phyloP scores from a whole-genome alignment of 2,888 invertebrate species.

The Phengaris alcon region DNA sequence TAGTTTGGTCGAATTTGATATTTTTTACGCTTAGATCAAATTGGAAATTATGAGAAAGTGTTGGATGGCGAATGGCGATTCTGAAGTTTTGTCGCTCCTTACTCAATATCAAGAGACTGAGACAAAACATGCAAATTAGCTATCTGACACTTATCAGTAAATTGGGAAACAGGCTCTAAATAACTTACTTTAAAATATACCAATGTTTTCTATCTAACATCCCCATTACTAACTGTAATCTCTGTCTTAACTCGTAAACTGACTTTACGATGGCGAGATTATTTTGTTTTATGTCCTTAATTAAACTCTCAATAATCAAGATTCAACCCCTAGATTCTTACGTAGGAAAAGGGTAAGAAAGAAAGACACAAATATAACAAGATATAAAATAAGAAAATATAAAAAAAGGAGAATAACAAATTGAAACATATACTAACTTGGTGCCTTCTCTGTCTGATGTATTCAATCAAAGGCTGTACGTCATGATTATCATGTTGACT shows the following conservation, averaged over 20 bases:
- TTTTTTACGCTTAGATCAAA: no score
- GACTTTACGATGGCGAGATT: neutral
- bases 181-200: neutral
- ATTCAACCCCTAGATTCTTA: no score
- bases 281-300: neutral
- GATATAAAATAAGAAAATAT: no score
- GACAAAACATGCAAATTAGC: no score
- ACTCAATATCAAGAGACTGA: no score
- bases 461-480: constrained; percentile 1
- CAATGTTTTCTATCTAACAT: neutral
- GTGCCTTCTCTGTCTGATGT: neutral
- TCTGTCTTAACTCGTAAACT: neutral
- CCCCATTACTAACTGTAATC: neutral
- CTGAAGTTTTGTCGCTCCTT: no score
- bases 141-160: neutral
- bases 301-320: neutral
- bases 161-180: neutral
- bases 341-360: no score
- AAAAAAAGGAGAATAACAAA: no score
- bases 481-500: neutral
- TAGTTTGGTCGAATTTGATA: no score
- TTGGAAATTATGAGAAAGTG: no score
- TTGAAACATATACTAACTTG: neutral
- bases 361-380: no score
- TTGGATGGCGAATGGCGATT: no score